These are phyloP conservation scores for Epizoanthus rinbou DNA, from an alignment of 92 coral and sea anemone genomes.

Conservation along the genomic window DNA sequence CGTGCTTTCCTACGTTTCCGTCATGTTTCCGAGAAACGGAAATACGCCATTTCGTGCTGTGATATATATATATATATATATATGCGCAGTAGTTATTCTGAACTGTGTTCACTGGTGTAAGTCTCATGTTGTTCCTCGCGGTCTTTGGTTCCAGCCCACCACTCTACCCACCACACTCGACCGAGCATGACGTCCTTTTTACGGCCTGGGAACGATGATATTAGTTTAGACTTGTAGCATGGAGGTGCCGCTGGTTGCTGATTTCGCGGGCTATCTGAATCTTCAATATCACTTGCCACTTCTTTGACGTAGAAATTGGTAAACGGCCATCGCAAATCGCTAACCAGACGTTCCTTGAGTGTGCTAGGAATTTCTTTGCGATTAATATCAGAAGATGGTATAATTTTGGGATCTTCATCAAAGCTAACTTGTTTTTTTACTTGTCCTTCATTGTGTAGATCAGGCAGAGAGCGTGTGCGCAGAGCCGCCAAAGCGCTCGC, in stretches of 20 bases:
- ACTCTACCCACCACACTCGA: constrained; percentile 92
- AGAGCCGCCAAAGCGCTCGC: background rate
- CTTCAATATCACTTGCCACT: constrained; percentile 41
- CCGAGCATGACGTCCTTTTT: constrained; percentile 79
- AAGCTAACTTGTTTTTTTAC: constrained; percentile 6
- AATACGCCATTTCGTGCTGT: too few species aligned
- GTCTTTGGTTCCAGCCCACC: constrained; percentile 70
- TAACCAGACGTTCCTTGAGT: constrained; percentile 48
- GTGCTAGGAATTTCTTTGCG: constrained; percentile 8
- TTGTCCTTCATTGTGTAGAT: background rate
- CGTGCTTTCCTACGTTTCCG: too few species aligned
- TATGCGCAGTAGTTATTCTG: background rate
- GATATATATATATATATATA: too few species aligned
- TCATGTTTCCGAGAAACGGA: too few species aligned
- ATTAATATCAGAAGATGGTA: background rate
- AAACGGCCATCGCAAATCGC: constrained; percentile 81
- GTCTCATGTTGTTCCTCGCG: background rate
- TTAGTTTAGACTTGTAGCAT: constrained; percentile 58
- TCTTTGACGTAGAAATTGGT: constrained; percentile 80
- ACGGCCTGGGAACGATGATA: constrained; percentile 77
- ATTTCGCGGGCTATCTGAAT: constrained; percentile 12
- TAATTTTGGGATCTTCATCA: constrained; percentile 20
- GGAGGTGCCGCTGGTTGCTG: constrained; percentile 39
- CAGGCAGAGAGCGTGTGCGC: constrained; percentile 11
- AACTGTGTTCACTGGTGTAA: background rate